phyloP scores from a whole-genome alignment of 2,888 invertebrate species.

The Megaustenia siamemsis region DNA sequence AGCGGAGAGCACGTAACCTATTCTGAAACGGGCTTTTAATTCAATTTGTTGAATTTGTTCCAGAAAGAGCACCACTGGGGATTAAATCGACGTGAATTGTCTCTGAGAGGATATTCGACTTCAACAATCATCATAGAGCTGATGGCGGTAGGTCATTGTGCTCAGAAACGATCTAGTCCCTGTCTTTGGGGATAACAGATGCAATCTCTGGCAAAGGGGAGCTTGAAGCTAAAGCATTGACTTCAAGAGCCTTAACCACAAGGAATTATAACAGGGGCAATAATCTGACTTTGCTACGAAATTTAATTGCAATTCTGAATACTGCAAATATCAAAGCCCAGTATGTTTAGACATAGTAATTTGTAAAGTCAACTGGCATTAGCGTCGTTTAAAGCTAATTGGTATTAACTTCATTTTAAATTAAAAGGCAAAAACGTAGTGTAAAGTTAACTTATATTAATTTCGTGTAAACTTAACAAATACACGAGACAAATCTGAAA shows the following conservation, averaged over 20 bases:
- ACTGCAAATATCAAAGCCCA: no score
- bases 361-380: no score
- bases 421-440: no score
- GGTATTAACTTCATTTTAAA: no score
- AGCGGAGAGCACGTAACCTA: slow-evolving; percentile 4
- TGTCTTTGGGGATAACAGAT: slow-evolving; percentile 17
- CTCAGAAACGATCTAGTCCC: not conserved
- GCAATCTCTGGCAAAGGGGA: not conserved
- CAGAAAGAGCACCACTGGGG: not conserved
- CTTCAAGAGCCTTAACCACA: slow-evolving; percentile 1
- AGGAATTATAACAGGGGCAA: not conserved
- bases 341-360: no score
- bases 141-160: not conserved
- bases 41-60: slow-evolving; percentile 11
- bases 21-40: slow-evolving; percentile 28
- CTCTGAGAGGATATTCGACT: slow-evolving; percentile 6
- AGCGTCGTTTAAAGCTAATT: no score
- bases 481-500: no score
- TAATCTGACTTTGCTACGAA: no score
- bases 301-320: no score
- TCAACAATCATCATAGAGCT: not conserved
- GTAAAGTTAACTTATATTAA: no score
- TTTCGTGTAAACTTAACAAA: no score
- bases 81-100: slow-evolving; percentile 2
- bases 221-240: not conserved